These are phyloP conservation scores for Lerista edwardsae DNA, from an alignment of 2,797 vertebrate species.

Conservation along the genomic window DNA sequence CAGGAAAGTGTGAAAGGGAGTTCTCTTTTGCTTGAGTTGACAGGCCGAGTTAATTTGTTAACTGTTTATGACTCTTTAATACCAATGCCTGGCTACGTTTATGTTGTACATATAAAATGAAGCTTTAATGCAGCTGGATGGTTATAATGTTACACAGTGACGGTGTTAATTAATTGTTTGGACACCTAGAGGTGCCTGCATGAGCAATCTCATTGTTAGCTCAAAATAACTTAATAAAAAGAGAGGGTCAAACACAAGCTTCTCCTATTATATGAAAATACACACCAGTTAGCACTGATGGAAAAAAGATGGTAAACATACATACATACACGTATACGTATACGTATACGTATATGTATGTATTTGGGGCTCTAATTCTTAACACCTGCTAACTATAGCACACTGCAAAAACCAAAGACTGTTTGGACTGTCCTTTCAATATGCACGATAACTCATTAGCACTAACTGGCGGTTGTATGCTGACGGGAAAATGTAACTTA, in stretches of 20 bases:
- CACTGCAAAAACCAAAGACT: not conserved
- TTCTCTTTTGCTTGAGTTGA: not conserved
- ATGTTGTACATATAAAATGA: not conserved
- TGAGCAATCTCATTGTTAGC: not conserved
- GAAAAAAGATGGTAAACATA: not conserved
- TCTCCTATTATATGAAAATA: not conserved
- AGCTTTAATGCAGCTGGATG: constrained; percentile 1
- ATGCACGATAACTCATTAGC: not conserved
- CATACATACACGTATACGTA: too few relatives aligned
- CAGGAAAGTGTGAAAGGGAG: constrained; percentile 17
- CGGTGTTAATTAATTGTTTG: constrained; percentile 17
- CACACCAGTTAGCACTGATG: not conserved
- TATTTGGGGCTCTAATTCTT: not conserved
- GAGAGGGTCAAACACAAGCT: not conserved
- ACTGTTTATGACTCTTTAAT: constrained; percentile 29
- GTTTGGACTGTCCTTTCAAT: not conserved
- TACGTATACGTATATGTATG: too few relatives aligned
- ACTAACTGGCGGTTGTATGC: not conserved
- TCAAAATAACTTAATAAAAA: constrained; percentile 20
- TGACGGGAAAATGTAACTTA: not conserved
- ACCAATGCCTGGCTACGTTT: not conserved
- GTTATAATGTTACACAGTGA: not conserved
- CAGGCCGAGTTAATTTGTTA: not conserved
- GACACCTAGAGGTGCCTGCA: not conserved
- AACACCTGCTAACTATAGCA: not conserved